These are phyloP conservation scores for Micronisus gabar DNA, from an alignment of 2,113 vertebrate genomes.

Conservation along the genomic window DNA sequence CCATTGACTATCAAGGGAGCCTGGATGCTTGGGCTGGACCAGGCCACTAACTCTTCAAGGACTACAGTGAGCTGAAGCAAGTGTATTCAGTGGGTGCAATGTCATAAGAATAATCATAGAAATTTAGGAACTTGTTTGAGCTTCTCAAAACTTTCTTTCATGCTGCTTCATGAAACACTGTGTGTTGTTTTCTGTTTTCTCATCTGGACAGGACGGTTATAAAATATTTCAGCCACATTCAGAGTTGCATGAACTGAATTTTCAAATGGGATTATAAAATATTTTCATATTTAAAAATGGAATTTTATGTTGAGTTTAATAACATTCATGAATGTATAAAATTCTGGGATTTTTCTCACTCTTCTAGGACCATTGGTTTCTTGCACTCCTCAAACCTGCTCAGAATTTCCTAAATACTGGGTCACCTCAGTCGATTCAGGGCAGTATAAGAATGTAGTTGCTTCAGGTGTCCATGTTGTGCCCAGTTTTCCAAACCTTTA, in stretches of 20 bases:
- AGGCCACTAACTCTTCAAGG: not conserved
- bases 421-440: fast-evolving
- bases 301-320: not conserved
- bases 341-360: not conserved
- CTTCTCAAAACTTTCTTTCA: not conserved
- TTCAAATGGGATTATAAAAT: not conserved
- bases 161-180: not conserved
- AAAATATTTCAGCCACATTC: not conserved
- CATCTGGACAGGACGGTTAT: not conserved
- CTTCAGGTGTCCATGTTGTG: not conserved
- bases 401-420: not conserved
- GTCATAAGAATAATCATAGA: not conserved
- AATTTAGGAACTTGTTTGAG: not conserved
- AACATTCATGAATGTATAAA: not conserved
- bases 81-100: not conserved
- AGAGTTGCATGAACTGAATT: not conserved
- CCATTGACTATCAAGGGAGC: not conserved
- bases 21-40: not conserved
- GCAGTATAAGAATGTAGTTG: not conserved
- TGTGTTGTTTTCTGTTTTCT: not conserved
- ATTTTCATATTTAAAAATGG: not conserved
- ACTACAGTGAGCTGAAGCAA: not conserved
- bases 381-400: not conserved
- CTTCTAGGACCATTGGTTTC: not conserved
- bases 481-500: not conserved